Base-by-base conservation (phyloP, 2,797 vertebrate species). In the Helostoma temminkii region DNA sequence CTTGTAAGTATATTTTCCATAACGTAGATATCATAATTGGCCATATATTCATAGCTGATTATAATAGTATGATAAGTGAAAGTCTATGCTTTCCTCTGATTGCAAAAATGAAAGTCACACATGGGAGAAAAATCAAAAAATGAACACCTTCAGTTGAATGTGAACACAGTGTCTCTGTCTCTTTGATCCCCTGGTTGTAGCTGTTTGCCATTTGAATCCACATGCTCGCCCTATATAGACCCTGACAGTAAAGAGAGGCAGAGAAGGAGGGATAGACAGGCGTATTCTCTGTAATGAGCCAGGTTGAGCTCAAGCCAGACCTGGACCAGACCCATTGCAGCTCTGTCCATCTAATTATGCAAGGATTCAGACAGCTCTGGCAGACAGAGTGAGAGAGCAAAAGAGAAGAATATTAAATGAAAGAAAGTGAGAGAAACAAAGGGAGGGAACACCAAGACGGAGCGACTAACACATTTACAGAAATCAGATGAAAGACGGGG, bases 261-360 rank as follows among this genome's bases (percentile, higher is more conserved):
- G 59, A 76, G 62, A 66, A 64, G 74, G 45, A 54, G 59, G 74
- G 56, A 71, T 55, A 84, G 75, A 74, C 75, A 68, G 59, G 52
- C 37, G 54, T 71, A 83, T 85, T 81, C 75, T 86, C 75, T 58
- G 71, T 83, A 87, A 89, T 85, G 86, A 90, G 82, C 60, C 16
- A 18, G 74, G 76, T 73, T 87, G 85, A 86, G 76, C 45, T 55
- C 0, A 32, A 74, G 84, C 85, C 87, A 89, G 78, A 85, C 72
- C 78, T 83, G 80, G 80, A 76, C 66, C 77, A 69, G 79, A 80
- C 64, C 74, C 50, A 34, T 30, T 9, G 76, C 66, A 25, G 48
- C 55, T 77, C 15, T 2, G 67, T 81, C 83, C 85, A 88, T 76
- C 86, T 89, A 55, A 88, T 90, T 91, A 90, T 91, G 76, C 88